Conservation (phyloP, 1,140 invertebrate genomes). For the Gerris buenoi region DNA sequence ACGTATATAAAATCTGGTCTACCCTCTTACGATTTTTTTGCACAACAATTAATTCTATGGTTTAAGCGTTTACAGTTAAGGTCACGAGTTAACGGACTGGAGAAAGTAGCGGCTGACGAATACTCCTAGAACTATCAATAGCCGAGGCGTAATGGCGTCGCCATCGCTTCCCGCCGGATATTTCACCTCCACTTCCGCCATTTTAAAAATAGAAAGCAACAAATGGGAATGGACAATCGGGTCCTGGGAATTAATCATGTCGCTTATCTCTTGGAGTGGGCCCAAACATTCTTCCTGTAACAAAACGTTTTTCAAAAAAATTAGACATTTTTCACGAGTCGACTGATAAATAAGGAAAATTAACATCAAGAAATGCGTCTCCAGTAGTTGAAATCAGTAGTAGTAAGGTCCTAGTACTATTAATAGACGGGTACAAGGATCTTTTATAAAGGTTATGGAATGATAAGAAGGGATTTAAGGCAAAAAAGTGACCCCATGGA, state of each 20-base stretch:
- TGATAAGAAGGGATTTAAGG: too few relatives aligned
- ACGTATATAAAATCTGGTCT: neutral
- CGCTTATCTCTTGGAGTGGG: conserved; percentile 59
- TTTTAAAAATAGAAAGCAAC: conserved; percentile 74
- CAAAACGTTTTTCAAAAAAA: conserved; percentile 7
- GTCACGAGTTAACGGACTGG: neutral
- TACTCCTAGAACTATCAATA: neutral
- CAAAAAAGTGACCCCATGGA: too few relatives aligned
- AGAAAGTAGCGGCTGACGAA: neutral
- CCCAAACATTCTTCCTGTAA: conserved; percentile 69
- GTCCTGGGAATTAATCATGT: conserved; percentile 67
- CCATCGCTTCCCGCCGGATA: conserved; percentile 24
- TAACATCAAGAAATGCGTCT: neutral
- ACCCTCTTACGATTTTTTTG: neutral
- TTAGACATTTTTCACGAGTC: conserved; percentile 2
- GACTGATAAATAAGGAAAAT: conserved; percentile 7
- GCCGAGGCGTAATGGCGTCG: neutral
- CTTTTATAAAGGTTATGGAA: too few relatives aligned
- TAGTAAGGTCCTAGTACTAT: too few relatives aligned
- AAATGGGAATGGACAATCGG: conserved; percentile 70
- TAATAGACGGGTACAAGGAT: too few relatives aligned
- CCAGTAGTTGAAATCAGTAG: neutral
- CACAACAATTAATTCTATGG: neutral
- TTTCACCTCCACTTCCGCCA: conserved; percentile 73
- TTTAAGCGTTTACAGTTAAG: neutral